phyloP scores from a whole-genome alignment of 2,113 vertebrate genomes.

The Ptyas mucosa region DNA sequence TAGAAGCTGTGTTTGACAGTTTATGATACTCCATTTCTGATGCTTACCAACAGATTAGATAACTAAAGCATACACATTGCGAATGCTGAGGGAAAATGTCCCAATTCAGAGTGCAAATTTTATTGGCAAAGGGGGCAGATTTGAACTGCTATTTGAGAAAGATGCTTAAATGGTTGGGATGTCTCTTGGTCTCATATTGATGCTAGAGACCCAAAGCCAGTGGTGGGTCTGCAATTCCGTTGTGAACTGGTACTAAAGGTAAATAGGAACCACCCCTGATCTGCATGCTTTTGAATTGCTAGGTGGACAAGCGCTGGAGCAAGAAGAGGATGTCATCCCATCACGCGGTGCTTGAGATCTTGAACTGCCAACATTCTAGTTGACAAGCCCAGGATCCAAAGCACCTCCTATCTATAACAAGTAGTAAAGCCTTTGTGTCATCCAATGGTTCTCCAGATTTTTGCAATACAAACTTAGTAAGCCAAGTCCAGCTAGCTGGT shows the following conservation, averaged over 20 bases:
- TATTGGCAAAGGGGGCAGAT: background rate
- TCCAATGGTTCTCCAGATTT: background rate
- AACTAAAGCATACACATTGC: background rate
- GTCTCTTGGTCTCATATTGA: background rate
- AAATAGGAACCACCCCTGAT: no score
- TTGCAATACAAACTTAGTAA: background rate
- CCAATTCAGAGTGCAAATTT: background rate
- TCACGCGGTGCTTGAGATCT: background rate
- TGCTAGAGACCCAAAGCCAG: background rate
- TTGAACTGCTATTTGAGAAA: background rate
- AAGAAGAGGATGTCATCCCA: background rate
- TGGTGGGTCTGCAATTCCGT: no score
- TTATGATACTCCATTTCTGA: background rate
- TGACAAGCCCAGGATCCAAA: background rate
- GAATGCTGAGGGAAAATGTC: background rate
- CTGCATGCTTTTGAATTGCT: no score
- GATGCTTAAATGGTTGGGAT: background rate
- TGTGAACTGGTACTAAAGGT: no score
- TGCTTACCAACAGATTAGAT: background rate
- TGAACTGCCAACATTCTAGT: background rate
- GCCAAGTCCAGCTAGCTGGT: no score
- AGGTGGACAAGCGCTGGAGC: background rate
- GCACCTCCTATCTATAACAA: background rate
- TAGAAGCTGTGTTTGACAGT: background rate
- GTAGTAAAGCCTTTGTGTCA: background rate